Base-by-base conservation (phyloP, 2,797 vertebrate species). In the Argentina silus region DNA sequence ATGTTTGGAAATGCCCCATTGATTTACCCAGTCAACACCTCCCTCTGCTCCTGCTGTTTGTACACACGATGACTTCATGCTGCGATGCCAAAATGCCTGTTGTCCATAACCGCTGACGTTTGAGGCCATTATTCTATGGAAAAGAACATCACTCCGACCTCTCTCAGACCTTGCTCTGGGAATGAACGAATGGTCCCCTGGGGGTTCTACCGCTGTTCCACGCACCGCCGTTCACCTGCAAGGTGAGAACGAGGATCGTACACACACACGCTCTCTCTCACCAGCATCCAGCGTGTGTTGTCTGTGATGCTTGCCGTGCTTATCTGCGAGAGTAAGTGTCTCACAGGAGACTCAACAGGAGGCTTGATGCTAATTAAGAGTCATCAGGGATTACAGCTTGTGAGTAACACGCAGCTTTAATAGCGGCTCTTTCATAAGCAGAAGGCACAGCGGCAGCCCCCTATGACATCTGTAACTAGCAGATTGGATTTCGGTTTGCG, bases 61-160 rank as follows among this genome's bases (percentile, higher is more conserved):
- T 60, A 11, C 57, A 60, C 11, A 7, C 21, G 23, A 11, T 60
- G 23, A 15, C 59, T 27, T 42, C 59, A 11, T 61, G 59, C 23
- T 6, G 59, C 15, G 59, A 27, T 23, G 10, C 12, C 27, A 27
- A 61, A 7, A 10, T 7, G 59, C 59, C 8, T 0, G 12, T 57
- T 12, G 59, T 61, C 59, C 23, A 61, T 61, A 61, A 61, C 14
- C 10, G 59, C 59, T 61, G 59, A 61, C 27, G 23, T 61, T 61
- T 27, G 23, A 42, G 11, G 21, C 9, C 21, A 15, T 61, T 61
- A 61, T 61, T 61, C 21, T 61, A 42, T 61, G 59, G 23, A n/a
- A 36, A 61, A 27, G 6, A 27, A 60, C 21, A 60, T 61, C 59
- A 36, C 11, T 27, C 27, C 27, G 59, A 61, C 59, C 59, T 61